Percentiles rank a stretch among this genome's conserved stretches.
phyloP scores from a whole-genome alignment of 2,113 vertebrate species.

The Merops nubicus region DNA sequence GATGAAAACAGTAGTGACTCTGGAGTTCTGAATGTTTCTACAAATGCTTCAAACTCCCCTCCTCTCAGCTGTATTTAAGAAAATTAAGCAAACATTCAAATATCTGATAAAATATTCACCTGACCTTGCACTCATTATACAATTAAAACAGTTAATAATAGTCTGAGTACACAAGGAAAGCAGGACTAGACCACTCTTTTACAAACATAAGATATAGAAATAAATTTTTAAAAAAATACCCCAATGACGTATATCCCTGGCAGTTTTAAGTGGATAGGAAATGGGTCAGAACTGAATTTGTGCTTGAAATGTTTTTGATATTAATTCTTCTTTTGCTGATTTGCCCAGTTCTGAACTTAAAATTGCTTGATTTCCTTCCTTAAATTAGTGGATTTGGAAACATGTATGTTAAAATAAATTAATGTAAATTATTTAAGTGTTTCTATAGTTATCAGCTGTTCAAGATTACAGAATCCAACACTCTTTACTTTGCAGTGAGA shows the following conservation, averaged over 20 bases:
- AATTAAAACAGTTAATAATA: not conserved
- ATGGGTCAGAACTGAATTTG: not conserved
- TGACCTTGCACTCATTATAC: not conserved
- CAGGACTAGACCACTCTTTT: not conserved
- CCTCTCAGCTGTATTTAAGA: not conserved
- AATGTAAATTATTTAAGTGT: not conserved
- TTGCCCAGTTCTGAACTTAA: not conserved
- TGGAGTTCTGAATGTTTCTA: not conserved
- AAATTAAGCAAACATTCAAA: not conserved
- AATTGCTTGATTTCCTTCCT: not conserved
- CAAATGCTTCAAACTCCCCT: not conserved
- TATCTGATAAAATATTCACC: not conserved
- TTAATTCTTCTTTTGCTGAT: not conserved
- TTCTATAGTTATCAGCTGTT: not conserved
- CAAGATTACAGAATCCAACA: not conserved
- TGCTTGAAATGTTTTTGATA: not conserved
- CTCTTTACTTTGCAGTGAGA: not conserved
- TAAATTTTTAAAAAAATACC: not conserved
- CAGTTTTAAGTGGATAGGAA: not conserved
- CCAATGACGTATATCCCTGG: not conserved
- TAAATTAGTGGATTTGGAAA: not conserved
- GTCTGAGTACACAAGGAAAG: not conserved
- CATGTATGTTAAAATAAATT: not conserved
- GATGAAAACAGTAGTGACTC: not conserved
- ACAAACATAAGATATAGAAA: not conserved